phyloP scores from a whole-genome alignment of 2,113 vertebrate species.

The Amphiprion ocellaris region DNA sequence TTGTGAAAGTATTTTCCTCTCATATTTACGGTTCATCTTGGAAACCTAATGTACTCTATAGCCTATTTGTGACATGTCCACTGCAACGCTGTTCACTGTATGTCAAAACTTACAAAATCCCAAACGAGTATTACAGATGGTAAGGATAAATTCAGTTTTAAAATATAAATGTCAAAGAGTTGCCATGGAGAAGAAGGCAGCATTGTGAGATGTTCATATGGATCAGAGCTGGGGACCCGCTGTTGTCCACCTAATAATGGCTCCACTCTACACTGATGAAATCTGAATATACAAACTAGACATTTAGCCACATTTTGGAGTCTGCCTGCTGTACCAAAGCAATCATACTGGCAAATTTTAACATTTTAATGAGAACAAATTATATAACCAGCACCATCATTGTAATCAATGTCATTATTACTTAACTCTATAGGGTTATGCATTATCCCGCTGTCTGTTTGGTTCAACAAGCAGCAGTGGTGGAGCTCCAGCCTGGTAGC shows the following conservation, averaged over 20 bases:
- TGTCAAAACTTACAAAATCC: background rate
- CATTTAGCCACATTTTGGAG: conserved; percentile 28
- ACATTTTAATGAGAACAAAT: conserved; percentile 56
- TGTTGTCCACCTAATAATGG: conserved; percentile 58
- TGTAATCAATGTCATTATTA: conserved; percentile 34
- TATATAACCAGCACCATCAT: conserved; percentile 30
- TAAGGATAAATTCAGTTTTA: conserved; percentile 29
- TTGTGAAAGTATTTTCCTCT: no score
- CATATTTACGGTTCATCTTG: background rate
- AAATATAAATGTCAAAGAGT: conserved; percentile 56
- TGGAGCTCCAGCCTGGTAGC: background rate
- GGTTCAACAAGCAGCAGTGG: conserved; percentile 1
- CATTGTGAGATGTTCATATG: conserved; percentile 63
- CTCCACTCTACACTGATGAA: conserved; percentile 72
- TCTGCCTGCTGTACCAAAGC: background rate
- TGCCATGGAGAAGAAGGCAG: conserved; percentile 53
- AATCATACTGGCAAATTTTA: conserved; percentile 12
- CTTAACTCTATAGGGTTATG: conserved; percentile 20
- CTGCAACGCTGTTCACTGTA: background rate
- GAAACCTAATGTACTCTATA: background rate
- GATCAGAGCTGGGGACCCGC: conserved; percentile 60
- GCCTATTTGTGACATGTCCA: background rate
- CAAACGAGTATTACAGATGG: conserved; percentile 26
- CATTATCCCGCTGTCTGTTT: conserved; percentile 10
- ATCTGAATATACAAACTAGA: conserved; percentile 77